Conservation (phyloP, 1,140 invertebrate species). For the Drosophila teissieri region DNA sequence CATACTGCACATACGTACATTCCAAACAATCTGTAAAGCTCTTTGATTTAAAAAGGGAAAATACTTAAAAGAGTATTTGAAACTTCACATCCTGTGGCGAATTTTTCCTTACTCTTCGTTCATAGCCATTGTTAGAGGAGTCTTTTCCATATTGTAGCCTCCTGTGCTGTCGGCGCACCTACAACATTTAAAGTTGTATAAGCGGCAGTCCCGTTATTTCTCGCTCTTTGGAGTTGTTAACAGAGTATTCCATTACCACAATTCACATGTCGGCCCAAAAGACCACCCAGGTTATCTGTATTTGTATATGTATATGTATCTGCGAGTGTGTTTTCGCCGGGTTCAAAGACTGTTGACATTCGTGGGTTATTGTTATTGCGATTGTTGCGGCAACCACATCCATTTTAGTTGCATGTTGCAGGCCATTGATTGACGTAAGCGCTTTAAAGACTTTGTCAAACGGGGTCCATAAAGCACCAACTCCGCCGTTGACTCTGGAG, state of each 20-base stretch:
- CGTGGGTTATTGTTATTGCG: slow-evolving; percentile 40
- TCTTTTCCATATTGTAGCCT: slow-evolving; percentile 32
- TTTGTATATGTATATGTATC: not conserved
- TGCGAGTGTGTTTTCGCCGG: slow-evolving; percentile 15
- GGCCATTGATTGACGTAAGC: slow-evolving; percentile 72
- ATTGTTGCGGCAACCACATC: slow-evolving; percentile 52
- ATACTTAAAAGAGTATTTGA: slow-evolving; percentile 8
- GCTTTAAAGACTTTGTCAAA: slow-evolving; percentile 59
- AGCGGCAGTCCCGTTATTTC: slow-evolving; percentile 44
- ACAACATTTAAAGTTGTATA: slow-evolving; percentile 38
- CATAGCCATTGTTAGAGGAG: slow-evolving; percentile 18
- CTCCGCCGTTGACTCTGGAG: slow-evolving; percentile 6
- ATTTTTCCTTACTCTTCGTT: not conserved
- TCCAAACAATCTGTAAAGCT: no score
- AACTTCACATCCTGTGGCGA: not conserved
- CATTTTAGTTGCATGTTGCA: slow-evolving; percentile 53
- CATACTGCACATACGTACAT: no score
- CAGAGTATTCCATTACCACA: slow-evolving; percentile 49
- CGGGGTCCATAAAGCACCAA: slow-evolving; percentile 19
- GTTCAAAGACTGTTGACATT: slow-evolving; percentile 59
- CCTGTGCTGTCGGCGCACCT: slow-evolving; percentile 39
- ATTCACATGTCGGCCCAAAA: slow-evolving; percentile 47
- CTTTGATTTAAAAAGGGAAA: not conserved
- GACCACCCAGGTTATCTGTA: slow-evolving; percentile 43
- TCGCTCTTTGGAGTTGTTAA: slow-evolving; percentile 31